phyloP scores from a whole-genome alignment of 2,113 vertebrate genomes.

The Dipodomys ordii region DNA sequence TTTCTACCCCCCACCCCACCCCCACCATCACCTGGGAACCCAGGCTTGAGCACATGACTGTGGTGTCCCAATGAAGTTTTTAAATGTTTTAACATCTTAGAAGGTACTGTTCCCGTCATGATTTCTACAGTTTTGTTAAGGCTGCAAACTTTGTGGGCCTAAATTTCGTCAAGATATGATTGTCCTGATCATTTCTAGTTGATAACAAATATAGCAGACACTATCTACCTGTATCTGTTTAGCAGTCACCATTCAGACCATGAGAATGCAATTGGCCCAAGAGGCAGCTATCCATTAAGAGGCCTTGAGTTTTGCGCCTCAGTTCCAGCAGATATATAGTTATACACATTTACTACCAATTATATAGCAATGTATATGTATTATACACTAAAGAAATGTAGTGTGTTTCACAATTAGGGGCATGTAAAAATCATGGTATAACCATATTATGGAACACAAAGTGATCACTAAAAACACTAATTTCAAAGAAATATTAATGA shows the following conservation, averaged over 20 bases:
- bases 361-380: neutral
- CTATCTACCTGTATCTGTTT: neutral
- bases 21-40: too few relatives aligned
- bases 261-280: neutral
- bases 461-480: constrained; percentile 39
- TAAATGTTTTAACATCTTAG: neutral
- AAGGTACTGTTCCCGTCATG: constrained; percentile 13
- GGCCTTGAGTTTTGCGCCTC: neutral
- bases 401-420: neutral
- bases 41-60: too few relatives aligned
- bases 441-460: constrained; percentile 14
- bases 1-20: too few relatives aligned
- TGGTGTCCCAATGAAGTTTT: constrained; percentile 2
- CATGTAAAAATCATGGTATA: neutral
- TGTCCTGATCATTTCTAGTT: constrained; percentile 15
- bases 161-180: constrained; percentile 11
- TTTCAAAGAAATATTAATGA: constrained; percentile 51
- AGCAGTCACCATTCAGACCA: neutral
- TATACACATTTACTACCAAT: neutral
- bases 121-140: neutral
- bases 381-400: neutral
- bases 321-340: neutral
- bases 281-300: neutral
- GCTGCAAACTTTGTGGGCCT: constrained; percentile 22
- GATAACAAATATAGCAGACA: neutral